Evolutionary conservation across 2,797 vertebrate genomes (phyloP).

Genomic region (Gambelia wislizenii): DNA sequence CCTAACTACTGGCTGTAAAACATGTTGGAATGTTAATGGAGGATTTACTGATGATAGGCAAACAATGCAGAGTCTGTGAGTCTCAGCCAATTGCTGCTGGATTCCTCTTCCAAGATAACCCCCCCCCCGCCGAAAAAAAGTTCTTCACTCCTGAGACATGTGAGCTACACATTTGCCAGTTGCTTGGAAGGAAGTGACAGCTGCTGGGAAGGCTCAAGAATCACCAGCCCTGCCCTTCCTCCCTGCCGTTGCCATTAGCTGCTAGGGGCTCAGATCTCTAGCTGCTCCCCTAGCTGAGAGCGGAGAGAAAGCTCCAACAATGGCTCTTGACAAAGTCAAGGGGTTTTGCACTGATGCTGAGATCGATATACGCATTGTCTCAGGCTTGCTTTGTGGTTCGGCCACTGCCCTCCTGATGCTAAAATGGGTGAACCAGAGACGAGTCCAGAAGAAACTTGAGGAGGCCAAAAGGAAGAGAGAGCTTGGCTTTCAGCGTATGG

Average conservation of each 20-base stretch:
- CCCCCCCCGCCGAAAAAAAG: too few relatives aligned
- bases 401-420: background rate
- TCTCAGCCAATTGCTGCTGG: background rate
- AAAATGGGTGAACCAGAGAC: constrained; percentile 19
- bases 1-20: background rate
- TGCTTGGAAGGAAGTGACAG: background rate
- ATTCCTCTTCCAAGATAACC: background rate
- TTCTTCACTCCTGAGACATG: background rate
- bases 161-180: background rate
- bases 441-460: constrained; percentile 32
- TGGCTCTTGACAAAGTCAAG: constrained; percentile 16
- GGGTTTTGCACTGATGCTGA: background rate
- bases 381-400: constrained; percentile 6
- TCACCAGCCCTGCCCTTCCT: background rate
- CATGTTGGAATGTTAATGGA: background rate
- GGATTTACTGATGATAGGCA: background rate
- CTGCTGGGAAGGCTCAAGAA: constrained; percentile 32
- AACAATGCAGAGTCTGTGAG: background rate
- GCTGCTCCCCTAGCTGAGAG: background rate
- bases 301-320: background rate
- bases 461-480: constrained; percentile 3
- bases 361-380: background rate
- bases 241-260: background rate
- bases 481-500: constrained; percentile 16
- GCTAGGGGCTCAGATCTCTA: background rate